A percentile compares a stretch with the other conserved stretches of the same genome.
Evolutionary conservation across 2,797 vertebrate species (phyloP).

Genomic region (Acrossocheilus wenchowensis): DNA sequence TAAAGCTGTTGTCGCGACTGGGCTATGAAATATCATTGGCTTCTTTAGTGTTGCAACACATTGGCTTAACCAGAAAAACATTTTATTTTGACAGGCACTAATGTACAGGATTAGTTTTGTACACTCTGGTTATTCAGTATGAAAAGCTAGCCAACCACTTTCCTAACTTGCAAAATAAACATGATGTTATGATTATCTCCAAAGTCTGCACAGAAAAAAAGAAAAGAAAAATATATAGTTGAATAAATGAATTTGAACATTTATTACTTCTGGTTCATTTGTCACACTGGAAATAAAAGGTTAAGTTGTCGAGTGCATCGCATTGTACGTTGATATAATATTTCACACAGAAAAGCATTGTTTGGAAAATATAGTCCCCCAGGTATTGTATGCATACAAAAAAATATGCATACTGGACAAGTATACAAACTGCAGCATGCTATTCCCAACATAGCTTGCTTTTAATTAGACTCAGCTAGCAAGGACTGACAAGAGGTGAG

Average conservation of each 20-base stretch:
- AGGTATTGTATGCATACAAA: not conserved
- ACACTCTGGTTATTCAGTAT: not conserved
- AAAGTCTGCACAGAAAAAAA: not conserved
- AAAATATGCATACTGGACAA: not conserved
- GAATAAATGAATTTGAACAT: not conserved
- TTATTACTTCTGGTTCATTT: not conserved
- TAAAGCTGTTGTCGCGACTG: not conserved
- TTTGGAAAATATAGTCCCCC: not conserved
- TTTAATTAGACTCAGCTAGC: conserved; percentile 7
- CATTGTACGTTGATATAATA: not conserved
- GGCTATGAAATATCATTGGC: not conserved
- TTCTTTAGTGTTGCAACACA: not conserved
- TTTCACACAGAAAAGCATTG: not conserved
- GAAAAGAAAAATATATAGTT: no score
- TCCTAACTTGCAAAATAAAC: not conserved
- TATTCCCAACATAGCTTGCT: not conserved
- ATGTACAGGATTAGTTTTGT: not conserved
- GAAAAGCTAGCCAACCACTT: not conserved
- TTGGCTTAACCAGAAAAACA: not conserved
- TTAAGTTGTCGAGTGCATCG: not conserved
- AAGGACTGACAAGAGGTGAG: not conserved
- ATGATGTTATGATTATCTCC: not conserved
- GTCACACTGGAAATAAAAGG: not conserved
- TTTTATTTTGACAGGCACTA: not conserved
- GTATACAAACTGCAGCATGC: not conserved